Evolutionary conservation across 2,888 invertebrate species (phyloP).

Genomic region (Aplocera efformata): DNA sequence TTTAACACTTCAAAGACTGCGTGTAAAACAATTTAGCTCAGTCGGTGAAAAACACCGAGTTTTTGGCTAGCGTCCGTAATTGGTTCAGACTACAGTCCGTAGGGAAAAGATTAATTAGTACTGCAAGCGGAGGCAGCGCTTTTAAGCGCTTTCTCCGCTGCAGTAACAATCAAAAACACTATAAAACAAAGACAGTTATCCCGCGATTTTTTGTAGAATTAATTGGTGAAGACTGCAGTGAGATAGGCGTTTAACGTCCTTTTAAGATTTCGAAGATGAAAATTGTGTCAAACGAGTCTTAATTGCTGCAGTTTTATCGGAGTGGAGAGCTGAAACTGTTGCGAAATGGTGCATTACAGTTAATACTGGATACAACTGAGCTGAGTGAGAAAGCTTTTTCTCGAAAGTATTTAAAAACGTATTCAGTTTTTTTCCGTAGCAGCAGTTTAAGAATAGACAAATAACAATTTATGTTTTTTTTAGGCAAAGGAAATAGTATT

Average conservation of each 20-base stretch:
- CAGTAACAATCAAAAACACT: slow-evolving; percentile 26
- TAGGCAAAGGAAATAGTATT: too few relatives aligned
- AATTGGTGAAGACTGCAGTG: slow-evolving; percentile 29
- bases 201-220: slow-evolving; percentile 1
- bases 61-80: slow-evolving; percentile 69
- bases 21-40: slow-evolving; percentile 74
- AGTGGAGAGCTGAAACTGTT: slow-evolving; percentile 14
- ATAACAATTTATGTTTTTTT: too few relatives aligned
- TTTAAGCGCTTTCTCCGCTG: slow-evolving; percentile 46
- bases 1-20: slow-evolving; percentile 74
- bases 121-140: slow-evolving; percentile 62
- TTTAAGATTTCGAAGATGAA: slow-evolving; percentile 40
- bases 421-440: too few relatives aligned
- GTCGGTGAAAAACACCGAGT: slow-evolving; percentile 71
- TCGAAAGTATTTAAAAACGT: too few relatives aligned
- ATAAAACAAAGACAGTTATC: slow-evolving; percentile 21
- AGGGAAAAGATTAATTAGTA: slow-evolving; percentile 74
- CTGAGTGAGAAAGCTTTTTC: too few relatives aligned
- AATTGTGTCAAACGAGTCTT: slow-evolving; percentile 35
- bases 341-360: slow-evolving; percentile 1
- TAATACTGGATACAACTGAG: too few relatives aligned
- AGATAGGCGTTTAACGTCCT: slow-evolving; percentile 36
- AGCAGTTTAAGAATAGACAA: too few relatives aligned
- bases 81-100: slow-evolving; percentile 65
- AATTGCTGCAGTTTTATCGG: slow-evolving; percentile 27